Evolutionary conservation across 2,797 vertebrate species (phyloP), one percentile per base, ranked within the genome.

Genomic region (Mycteria americana): DNA sequence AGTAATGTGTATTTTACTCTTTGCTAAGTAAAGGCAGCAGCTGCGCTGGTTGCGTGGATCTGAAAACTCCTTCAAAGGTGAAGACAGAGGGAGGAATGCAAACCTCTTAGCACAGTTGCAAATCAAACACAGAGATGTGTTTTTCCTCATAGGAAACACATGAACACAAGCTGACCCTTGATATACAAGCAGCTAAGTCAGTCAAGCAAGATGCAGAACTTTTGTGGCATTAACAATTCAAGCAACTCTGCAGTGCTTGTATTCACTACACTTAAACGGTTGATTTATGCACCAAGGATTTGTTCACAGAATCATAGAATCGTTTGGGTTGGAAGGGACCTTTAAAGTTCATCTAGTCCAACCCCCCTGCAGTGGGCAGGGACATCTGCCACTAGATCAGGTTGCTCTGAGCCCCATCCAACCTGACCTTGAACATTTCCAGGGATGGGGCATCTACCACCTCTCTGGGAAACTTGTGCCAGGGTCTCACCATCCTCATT

Each of bases 221-320:
- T 59, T 0, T n/a, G 48, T 22, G 2, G 62, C 3, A 0, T n/a
- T 51, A 68, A 83, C 67, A 41, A 30, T 14, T 37, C n/a, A 11
- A 65, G 27, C 59, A 54, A 2, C 51, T 35, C 54, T 30, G 86
- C 76, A 39, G 67, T 7, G 60, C 77, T 43, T 54, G n/a, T 57
- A 27, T 43, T 77, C 13, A 0, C 85, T 64, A 23, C 33, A 14
- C 50, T 88, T 13, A 3, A 45, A 4, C 2, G 46, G 46, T 41
- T 33, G 14, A 46, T 64, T 85, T 14, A 45, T 2, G 23, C 73
- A 69, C 63, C 41, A 18, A 80, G 35, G 31, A 33, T 41, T 84
- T 67, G 37, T 31, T 54, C 53, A 19, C 9, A 22, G 31, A 9
- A 13, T 33, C 54, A 8, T 13, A 56, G 31, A 39, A 39, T 39